Conservation (phyloP, 2,797 vertebrate genomes). For the Bovichtus diacanthus region DNA sequence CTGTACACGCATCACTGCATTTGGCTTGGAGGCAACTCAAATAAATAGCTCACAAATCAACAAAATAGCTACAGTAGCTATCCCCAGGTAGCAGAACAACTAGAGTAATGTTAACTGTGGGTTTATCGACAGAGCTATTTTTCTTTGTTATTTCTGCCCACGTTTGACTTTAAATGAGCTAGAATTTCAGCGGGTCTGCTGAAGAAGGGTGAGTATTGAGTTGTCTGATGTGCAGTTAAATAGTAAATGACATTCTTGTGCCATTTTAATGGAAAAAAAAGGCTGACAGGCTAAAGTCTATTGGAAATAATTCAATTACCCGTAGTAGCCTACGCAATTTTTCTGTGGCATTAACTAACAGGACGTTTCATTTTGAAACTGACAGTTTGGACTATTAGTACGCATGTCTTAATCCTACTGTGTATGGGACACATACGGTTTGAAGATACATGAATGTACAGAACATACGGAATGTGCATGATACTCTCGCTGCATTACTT, state of each 20-base stretch:
- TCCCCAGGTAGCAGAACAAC: too few species aligned
- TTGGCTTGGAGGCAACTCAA: too few species aligned
- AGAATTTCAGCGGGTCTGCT: background rate
- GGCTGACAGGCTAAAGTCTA: background rate
- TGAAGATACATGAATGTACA: background rate
- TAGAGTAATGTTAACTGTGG: too few species aligned
- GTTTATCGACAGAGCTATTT: too few species aligned
- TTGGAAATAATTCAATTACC: background rate
- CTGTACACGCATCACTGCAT: too few species aligned
- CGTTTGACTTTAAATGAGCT: background rate
- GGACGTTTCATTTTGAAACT: slow-evolving; percentile 13
- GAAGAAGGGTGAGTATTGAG: background rate
- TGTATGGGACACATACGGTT: background rate
- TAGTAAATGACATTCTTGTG: background rate
- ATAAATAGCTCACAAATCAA: too few species aligned
- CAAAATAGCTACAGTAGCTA: too few species aligned
- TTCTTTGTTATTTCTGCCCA: too few species aligned
- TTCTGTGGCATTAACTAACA: background rate
- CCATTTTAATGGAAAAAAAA: background rate
- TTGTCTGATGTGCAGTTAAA: background rate
- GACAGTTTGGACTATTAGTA: background rate
- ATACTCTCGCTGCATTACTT: background rate
- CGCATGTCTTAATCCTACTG: background rate
- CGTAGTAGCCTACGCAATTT: background rate
- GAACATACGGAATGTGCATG: background rate